Percentiles rank a stretch among this genome's conserved stretches.
Evolutionary conservation across 2,113 vertebrate species (phyloP).

Genomic region (Pelecanus crispus): DNA sequence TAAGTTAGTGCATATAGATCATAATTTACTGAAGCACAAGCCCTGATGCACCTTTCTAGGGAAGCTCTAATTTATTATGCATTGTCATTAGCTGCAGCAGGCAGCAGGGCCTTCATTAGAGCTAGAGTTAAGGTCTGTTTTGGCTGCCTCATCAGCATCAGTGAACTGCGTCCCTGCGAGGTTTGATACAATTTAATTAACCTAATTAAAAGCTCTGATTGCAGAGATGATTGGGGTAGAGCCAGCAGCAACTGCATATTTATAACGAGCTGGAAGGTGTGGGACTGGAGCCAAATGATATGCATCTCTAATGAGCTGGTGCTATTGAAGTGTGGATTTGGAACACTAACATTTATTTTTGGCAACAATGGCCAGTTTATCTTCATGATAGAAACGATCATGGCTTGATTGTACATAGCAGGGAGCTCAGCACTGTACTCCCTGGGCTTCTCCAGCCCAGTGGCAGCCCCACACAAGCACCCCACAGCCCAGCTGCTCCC

Average conservation of each 20-base stretch:
- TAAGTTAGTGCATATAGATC: conserved; percentile 49
- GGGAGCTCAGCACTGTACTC: not conserved
- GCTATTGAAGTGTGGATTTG: conserved; percentile 72
- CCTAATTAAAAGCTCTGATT: conserved; percentile 99
- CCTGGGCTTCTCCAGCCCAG: not conserved
- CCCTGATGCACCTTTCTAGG: conserved; percentile 72
- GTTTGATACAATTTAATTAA: conserved; percentile 99
- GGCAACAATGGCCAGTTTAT: conserved; percentile 78
- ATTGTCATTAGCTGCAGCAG: conserved; percentile 74
- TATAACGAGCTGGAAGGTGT: conserved; percentile 93
- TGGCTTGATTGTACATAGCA: not conserved
- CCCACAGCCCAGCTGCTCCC: not conserved
- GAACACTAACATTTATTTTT: conserved; percentile 82
- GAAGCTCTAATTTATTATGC: conserved; percentile 76
- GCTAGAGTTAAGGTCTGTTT: conserved; percentile 86
- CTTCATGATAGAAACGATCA: conserved; percentile 48
- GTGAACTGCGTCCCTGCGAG: conserved; percentile 96
- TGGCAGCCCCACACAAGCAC: not conserved
- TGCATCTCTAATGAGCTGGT: conserved; percentile 91
- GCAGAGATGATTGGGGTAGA: conserved; percentile 97
- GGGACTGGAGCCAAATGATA: conserved; percentile 92
- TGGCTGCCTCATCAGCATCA: conserved; percentile 97
- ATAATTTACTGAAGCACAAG: conserved; percentile 49
- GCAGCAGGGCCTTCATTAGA: conserved; percentile 78
- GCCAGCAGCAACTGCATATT: conserved; percentile 93